Evolutionary conservation across 2,113 vertebrate genomes (phyloP), one percentile per base, ranked within the genome.

Genomic region (Pholis gunnellus): DNA sequence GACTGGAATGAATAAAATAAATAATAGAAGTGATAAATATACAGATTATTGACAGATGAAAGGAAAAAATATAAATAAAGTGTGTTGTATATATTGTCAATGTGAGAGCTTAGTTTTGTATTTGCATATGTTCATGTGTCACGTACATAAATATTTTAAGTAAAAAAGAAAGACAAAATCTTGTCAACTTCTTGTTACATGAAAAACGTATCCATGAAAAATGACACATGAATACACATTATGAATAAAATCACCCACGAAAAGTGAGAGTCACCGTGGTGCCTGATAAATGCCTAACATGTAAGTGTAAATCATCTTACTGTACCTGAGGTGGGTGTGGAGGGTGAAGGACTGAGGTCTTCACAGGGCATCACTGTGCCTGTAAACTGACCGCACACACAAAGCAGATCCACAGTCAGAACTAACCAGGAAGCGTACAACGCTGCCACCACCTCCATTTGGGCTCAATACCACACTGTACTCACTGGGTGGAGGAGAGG

Each of bases 331-430:
- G 91, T 85, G 67, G 97, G 94, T 27, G 69, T 79, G 0, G 78
- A 84, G 48, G 68, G 56, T 2, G 98, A 97, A 54, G 97, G 95
- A 56, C 80, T 74, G 61, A 63, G 82, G 68, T 97, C 95, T 2
- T 86, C 40, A 0, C 97, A 99, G 0, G 36, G 61, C 86, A 98
- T 80, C 54, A 91, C 82, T 79, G 95, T 97, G 42, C 97, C 97
- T 4, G 93, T 86, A 61, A 66, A 68, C 97, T 98, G 91, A 74
- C 75, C 75, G 69, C 34, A 71, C 77, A 77, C 81, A 85, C 5
- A 71, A 18, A 89, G 59, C 25, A 87, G 29, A 77, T 59, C 27
- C 59, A 87, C 56, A 9, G 14, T 88, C 59, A 92, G 34, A 48
- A 87, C 38, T 3, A 79, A n/a, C 80, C 40, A 88, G 44, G 31